Conservation (phyloP, 1,140 invertebrate genomes). For the Batillaria attramentaria region DNA sequence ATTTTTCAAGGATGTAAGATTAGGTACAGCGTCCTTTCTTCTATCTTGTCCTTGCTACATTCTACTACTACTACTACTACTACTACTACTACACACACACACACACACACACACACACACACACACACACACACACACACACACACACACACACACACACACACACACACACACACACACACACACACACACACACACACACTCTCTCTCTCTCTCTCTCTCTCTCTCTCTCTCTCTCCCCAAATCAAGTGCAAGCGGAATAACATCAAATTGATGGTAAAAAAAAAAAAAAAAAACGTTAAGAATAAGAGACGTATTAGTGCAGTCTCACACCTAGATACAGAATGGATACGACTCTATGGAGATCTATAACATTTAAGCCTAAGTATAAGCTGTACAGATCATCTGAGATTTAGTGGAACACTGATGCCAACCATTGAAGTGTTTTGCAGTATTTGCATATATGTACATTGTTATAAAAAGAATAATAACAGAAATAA, state of each 20-base stretch:
- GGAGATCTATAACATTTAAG: not conserved
- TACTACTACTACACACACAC: not conserved
- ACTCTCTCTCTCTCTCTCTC: not conserved
- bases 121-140: constrained; percentile 2
- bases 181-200: constrained; percentile 2
- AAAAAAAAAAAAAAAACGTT: not conserved
- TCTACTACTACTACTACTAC: too few species aligned
- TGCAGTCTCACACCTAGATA: not conserved
- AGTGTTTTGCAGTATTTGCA: too few species aligned
- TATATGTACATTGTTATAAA: too few species aligned
- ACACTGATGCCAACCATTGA: too few species aligned
- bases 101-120: constrained; percentile 2
- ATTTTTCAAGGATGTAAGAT: too few species aligned
- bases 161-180: constrained; percentile 2
- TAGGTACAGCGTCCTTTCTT: too few species aligned
- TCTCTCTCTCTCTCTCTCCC: not conserved
- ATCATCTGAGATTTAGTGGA: too few species aligned
- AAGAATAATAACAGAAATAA: too few species aligned
- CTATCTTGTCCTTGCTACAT: too few species aligned
- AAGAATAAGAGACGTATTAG: not conserved
- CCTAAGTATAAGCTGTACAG: not conserved
- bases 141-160: constrained; percentile 2
- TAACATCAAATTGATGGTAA: not conserved
- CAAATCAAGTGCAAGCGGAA: not conserved
- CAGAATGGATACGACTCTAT: not conserved